Evolutionary conservation across 2,797 vertebrate species (phyloP).

Genomic region (Chiloscyllium punctatum): DNA sequence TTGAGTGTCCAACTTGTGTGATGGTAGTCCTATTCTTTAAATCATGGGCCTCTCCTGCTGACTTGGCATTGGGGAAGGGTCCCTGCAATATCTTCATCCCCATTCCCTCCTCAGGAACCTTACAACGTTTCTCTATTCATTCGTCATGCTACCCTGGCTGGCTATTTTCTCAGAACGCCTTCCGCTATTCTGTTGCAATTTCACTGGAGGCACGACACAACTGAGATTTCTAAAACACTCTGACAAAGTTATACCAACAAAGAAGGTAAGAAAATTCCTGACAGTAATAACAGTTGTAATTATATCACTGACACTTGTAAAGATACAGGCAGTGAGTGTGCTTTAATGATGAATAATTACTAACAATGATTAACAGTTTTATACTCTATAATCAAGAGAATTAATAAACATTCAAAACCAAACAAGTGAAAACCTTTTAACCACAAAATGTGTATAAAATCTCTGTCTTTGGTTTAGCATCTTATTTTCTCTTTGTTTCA

Average conservation of each 20-base stretch:
- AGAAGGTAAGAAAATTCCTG: not conserved
- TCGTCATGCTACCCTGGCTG: no score
- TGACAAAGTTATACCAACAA: not conserved
- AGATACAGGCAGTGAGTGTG: not conserved
- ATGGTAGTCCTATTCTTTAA: no score
- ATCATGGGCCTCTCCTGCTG: no score
- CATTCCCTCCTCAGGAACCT: no score
- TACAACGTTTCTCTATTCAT: no score
- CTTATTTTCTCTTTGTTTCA: not conserved
- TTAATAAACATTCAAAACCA: not conserved
- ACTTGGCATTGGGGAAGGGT: not conserved
- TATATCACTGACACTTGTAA: not conserved
- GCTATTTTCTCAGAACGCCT: not conserved
- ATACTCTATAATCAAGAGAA: not conserved
- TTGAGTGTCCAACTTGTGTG: no score
- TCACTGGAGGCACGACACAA: not conserved
- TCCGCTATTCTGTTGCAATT: not conserved
- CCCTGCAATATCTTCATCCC: no score
- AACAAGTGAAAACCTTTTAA: not conserved
- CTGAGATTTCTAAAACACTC: not conserved
- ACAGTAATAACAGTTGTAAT: not conserved
- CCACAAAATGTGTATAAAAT: not conserved
- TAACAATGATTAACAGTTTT: not conserved
- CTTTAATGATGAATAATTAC: not conserved
- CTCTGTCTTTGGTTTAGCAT: not conserved